Evolutionary conservation across 2,888 invertebrate species (phyloP), one percentile per base, ranked within the genome.

Genomic region (Heliconius hortense): DNA sequence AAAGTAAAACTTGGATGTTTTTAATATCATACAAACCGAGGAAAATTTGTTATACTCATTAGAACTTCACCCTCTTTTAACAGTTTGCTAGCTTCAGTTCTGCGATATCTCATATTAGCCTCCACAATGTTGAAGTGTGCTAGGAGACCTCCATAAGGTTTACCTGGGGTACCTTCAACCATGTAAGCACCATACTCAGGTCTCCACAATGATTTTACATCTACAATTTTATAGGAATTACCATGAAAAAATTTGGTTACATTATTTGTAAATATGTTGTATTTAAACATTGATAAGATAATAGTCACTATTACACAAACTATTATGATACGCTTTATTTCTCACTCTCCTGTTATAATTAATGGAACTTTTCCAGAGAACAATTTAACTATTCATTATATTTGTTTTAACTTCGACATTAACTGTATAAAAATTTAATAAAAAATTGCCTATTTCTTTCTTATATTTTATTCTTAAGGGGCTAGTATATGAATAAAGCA

Each of bases 141-240:
- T 87, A 99, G 94, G 21, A 98, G 94, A 0, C 98, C 98, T 11
- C 99, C 99, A 84, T 99, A 99, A 0, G 98, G 98, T 85, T 97
- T 96, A 2, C 99, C 99, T 0, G 99, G 99, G 0, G 99, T 99
- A 26, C 99, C 99, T 94, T 99, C 99, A 76, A 99, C 95, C 99
- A 99, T 99, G 87, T 99, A 99, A n/a, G 97, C 97, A 4, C 98
- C 99, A 94, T 98, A 99, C 91, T 99, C 99, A 0, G 99, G 99
- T 72, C 99, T 95, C 99, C 99, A 99, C 63, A 98, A 90, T 0
- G 97, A 98, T 86, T 98, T 97, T 0, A 97, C 97, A 84, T 95
- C 96, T 95, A 88, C 76, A 89, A 80, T 26, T 66, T 35, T 31
- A 35, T 35, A 68, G 28, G 11, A 11, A 59, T 59, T 4, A 11